Conservation (phyloP, 2,888 invertebrate species). For the Heliconius ismenius region DNA sequence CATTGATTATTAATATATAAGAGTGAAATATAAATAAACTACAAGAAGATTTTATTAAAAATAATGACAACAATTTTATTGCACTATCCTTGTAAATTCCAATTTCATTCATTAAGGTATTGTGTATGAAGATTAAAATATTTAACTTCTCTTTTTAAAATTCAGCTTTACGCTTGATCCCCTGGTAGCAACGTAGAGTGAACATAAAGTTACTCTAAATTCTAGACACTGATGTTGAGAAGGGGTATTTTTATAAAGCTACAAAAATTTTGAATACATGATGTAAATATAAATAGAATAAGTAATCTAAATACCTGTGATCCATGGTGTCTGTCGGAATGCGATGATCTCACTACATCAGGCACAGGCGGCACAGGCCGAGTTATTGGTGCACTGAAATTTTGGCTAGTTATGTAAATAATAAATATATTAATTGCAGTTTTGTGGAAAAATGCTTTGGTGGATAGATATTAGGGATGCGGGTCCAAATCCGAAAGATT, state of each 20-base stretch:
- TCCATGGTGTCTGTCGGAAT: slow-evolving; percentile 67
- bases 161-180: too few species aligned
- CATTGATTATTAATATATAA: not conserved
- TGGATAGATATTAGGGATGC: not conserved
- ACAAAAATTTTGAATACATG: too few species aligned
- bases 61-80: too few species aligned
- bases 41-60: too few species aligned
- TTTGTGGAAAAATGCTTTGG: not conserved
- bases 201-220: too few species aligned
- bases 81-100: too few species aligned
- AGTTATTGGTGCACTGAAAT: slow-evolving; percentile 60
- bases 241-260: too few species aligned
- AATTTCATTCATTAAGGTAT: too few species aligned
- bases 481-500: not conserved
- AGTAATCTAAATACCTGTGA: not conserved
- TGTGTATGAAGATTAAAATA: too few species aligned
- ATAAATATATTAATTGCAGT: not conserved
- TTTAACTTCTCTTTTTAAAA: too few species aligned
- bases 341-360: slow-evolving; percentile 67
- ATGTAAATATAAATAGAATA: not conserved
- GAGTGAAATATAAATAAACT: not conserved
- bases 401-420: slow-evolving; percentile 9
- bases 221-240: too few species aligned
- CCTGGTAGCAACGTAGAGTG: too few species aligned
- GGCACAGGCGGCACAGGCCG: slow-evolving; percentile 87